Percentiles rank a stretch among this genome's conserved stretches.
Conservation (phyloP, 2,113 vertebrate genomes). For the Solenodon paradoxus region DNA sequence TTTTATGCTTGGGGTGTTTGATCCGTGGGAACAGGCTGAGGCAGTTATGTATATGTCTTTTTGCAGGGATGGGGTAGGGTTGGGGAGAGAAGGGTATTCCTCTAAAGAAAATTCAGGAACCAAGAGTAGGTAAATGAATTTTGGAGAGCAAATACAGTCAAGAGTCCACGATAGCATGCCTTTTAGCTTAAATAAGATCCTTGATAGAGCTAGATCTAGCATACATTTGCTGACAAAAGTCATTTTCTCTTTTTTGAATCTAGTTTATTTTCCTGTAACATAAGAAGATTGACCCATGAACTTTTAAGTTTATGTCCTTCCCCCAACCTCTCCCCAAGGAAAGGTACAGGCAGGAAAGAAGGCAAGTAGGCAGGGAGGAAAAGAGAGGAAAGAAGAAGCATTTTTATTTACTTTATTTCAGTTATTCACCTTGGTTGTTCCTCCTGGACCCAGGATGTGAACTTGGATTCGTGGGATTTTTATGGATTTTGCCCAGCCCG, state of each 20-base stretch:
- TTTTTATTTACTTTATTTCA: no score
- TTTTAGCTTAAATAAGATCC: not conserved
- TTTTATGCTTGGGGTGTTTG: not conserved
- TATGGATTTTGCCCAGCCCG: no score
- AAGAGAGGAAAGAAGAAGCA: no score
- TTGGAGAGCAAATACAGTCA: not conserved
- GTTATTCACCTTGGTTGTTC: no score
- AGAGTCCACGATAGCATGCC: not conserved
- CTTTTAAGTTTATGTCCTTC: no score
- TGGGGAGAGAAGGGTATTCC: no score
- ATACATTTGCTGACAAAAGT: not conserved
- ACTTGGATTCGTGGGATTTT: no score
- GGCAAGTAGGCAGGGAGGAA: no score
- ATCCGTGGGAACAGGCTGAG: not conserved
- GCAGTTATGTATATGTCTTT: not conserved
- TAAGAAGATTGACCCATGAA: not conserved
- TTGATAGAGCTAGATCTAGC: not conserved
- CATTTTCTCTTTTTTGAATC: not conserved
- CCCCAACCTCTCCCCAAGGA: no score
- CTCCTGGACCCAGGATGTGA: no score
- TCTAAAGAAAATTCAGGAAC: not conserved
- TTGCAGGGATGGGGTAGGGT: not conserved
- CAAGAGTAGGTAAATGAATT: not conserved
- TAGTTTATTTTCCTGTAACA: constrained; percentile 8
- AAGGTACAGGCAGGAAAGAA: no score